Evolutionary conservation across 2,113 vertebrate genomes (phyloP).

Genomic region (Spermophilus dauricus): DNA sequence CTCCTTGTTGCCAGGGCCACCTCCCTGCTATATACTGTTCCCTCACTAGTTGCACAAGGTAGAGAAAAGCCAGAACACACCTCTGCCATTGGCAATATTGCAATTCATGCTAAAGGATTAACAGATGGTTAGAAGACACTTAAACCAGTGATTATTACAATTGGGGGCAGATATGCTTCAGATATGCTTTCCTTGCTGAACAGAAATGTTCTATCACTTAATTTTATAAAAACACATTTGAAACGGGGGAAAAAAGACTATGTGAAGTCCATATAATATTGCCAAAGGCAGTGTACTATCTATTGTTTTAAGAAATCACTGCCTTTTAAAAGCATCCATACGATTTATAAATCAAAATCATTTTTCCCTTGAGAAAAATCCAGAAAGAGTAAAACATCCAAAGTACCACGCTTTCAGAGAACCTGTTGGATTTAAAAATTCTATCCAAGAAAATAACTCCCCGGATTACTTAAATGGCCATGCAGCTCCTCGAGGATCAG

Average conservation of each 20-base stretch:
- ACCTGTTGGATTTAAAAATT: conserved; percentile 69
- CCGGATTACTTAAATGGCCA: conserved; percentile 56
- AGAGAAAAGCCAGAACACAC: neutral
- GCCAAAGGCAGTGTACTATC: conserved; percentile 28
- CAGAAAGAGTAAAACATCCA: conserved; percentile 71
- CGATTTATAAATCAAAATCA: conserved; percentile 75
- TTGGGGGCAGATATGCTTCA: neutral
- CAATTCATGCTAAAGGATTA: neutral
- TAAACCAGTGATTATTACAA: neutral
- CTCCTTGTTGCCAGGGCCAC: neutral
- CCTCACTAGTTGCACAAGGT: neutral
- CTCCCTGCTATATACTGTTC: neutral
- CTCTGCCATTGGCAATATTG: neutral
- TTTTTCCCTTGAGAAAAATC: conserved; percentile 73
- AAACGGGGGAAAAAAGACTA: neutral
- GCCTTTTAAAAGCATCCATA: conserved; percentile 54
- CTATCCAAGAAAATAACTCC: conserved; percentile 73
- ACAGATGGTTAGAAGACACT: neutral
- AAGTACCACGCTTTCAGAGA: conserved; percentile 72
- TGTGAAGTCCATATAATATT: conserved; percentile 44
- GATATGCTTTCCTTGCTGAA: neutral
- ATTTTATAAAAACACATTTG: conserved; percentile 68
- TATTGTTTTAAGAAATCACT: conserved; percentile 72
- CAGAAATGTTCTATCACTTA: conserved; percentile 56
- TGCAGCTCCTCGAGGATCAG: conserved; percentile 16